These are phyloP conservation scores for Tromatobia lineatoria DNA, from an alignment of 2,888 invertebrate species.

Conservation along the genomic window DNA sequence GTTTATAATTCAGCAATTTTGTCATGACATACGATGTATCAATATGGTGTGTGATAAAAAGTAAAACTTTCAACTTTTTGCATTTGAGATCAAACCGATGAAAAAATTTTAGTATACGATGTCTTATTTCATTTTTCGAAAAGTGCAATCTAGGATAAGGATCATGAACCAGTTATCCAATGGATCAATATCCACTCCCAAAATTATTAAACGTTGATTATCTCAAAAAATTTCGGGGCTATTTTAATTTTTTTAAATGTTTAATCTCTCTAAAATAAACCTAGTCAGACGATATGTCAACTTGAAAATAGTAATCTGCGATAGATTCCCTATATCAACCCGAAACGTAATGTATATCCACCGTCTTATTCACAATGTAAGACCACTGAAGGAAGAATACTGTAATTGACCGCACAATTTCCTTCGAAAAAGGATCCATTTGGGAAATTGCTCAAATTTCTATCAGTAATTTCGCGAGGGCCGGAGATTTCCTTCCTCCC, in stretches of 20 bases:
- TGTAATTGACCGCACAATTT: slow-evolving; percentile 81
- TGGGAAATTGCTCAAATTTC: slow-evolving; percentile 83
- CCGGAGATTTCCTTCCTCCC: slow-evolving; percentile 28
- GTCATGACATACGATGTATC: too few relatives aligned
- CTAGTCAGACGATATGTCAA: not conserved
- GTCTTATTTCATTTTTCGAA: too few relatives aligned
- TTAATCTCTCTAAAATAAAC: not conserved
- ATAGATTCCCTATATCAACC: not conserved
- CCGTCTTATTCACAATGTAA: not conserved
- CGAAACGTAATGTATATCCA: not conserved
- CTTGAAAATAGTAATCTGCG: not conserved
- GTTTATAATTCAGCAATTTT: too few relatives aligned
- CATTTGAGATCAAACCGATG: too few relatives aligned
- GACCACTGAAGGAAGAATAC: not conserved
- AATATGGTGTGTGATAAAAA: too few relatives aligned
- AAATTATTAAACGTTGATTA: too few relatives aligned
- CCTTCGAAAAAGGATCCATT: slow-evolving; percentile 75
- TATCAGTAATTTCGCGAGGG: slow-evolving; percentile 79
- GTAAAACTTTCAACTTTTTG: too few relatives aligned
- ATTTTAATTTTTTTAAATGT: not conserved
- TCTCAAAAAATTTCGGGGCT: too few relatives aligned
- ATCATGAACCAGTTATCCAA: too few relatives aligned
- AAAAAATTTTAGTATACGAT: too few relatives aligned
- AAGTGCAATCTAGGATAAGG: too few relatives aligned
- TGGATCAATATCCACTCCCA: too few relatives aligned